These are phyloP conservation scores for Eciton burchellii DNA, from an alignment of 1,140 invertebrate genomes.

Conservation along the genomic window DNA sequence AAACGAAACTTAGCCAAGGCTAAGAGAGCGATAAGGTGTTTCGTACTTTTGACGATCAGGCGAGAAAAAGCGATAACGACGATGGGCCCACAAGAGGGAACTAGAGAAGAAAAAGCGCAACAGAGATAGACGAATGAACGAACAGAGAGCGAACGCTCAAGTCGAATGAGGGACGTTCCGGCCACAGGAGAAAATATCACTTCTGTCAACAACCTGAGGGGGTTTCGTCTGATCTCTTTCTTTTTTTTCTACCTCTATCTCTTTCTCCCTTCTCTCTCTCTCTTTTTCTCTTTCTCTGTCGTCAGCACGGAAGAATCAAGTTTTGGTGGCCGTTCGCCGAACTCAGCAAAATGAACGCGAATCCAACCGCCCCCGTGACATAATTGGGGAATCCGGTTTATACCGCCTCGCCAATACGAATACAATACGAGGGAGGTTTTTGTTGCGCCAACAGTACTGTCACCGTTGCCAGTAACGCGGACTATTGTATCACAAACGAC, in stretches of 20 bases:
- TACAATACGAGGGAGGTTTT: not conserved
- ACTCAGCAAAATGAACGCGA: not conserved
- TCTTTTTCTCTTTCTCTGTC: not conserved
- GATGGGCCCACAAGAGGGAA: not conserved
- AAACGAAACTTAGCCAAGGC: not conserved
- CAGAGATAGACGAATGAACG: not conserved
- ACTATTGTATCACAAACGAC: slow-evolving; percentile 12
- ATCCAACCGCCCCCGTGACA: slow-evolving; percentile 33
- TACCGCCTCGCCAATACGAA: not conserved
- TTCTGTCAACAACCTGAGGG: slow-evolving; percentile 33
- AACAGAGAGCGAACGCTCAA: not conserved
- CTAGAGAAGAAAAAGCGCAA: not conserved
- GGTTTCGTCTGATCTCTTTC: not conserved
- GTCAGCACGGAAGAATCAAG: not conserved
- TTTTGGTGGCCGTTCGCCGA: not conserved
- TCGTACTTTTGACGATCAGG: slow-evolving; percentile 32
- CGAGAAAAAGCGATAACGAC: slow-evolving; percentile 22
- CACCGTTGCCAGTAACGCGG: not conserved
- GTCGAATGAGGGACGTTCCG: not conserved
- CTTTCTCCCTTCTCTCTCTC: not conserved
- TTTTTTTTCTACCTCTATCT: not conserved
- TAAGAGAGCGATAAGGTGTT: slow-evolving; percentile 22
- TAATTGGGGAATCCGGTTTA: slow-evolving; percentile 15
- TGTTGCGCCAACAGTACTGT: not conserved
- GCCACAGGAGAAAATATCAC: not conserved